phyloP scores from a whole-genome alignment of 1,140 invertebrate genomes.

The Chrysopa pallens region DNA sequence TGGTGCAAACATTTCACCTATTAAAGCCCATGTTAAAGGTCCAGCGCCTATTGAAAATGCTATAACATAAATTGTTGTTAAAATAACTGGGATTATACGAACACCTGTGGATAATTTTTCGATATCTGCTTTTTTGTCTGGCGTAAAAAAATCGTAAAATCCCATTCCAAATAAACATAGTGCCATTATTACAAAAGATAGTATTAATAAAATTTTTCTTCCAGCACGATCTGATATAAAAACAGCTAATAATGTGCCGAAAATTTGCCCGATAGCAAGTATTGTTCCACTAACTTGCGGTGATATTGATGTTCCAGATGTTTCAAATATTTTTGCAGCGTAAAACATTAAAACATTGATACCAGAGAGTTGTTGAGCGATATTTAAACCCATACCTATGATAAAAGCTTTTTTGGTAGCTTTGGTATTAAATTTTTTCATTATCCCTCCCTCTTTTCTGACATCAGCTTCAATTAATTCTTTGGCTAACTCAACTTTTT shows the following conservation, averaged over 20 bases:
- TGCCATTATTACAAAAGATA: conserved; percentile 42
- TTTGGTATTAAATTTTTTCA: conserved; percentile 20
- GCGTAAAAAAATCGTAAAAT: conserved; percentile 37
- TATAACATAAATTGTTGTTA: conserved; percentile 5
- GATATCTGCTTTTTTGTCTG: conserved; percentile 23
- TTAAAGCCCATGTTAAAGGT: conserved; percentile 47
- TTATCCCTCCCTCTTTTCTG: conserved; percentile 16
- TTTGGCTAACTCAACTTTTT: conserved; percentile 27
- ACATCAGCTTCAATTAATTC: conserved; percentile 20
- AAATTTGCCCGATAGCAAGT: conserved; percentile 49
- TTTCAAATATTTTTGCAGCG: conserved; percentile 22
- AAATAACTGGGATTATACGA: conserved; percentile 9
- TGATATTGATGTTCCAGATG: conserved; percentile 24
- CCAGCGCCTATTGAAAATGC: conserved; percentile 26
- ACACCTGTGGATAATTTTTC: conserved; percentile 22
- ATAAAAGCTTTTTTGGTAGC: conserved; percentile 28
- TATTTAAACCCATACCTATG: conserved; percentile 40
- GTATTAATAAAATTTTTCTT: conserved; percentile 41
- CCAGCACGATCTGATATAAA: conserved; percentile 43
- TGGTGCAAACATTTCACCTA: conserved; percentile 40
- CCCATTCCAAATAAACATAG: conserved; percentile 43
- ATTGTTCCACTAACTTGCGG: conserved; percentile 40
- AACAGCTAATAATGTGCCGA: conserved; percentile 37
- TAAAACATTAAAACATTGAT: conserved; percentile 38
- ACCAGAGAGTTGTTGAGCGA: conserved; percentile 45